A percentile compares a stretch with the other conserved stretches of the same genome.
phyloP scores from a whole-genome alignment of 2,113 vertebrate genomes.

The Lipotes vexillifer region DNA sequence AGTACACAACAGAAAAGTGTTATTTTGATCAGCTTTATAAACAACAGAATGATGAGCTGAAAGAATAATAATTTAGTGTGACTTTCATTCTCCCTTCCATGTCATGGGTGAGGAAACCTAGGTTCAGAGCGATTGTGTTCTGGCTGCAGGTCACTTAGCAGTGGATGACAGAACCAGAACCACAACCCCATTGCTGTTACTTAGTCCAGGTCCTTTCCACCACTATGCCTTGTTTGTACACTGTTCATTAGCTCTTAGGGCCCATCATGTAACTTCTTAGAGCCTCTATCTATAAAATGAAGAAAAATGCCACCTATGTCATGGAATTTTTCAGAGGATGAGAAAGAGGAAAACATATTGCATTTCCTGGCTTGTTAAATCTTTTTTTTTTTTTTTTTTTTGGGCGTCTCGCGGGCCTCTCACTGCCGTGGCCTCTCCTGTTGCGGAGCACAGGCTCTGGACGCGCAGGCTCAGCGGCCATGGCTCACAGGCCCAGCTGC shows the following conservation, averaged over 20 bases:
- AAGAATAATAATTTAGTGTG: constrained; percentile 10
- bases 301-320: not conserved
- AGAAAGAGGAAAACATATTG: not conserved
- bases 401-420: no score
- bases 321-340: not conserved
- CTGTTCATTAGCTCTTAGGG: not conserved
- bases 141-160: not conserved
- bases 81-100: not conserved
- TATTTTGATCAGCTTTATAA: not conserved
- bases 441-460: no score
- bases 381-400: no score
- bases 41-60: not conserved
- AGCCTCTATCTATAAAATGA: not conserved
- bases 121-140: not conserved
- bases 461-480: no score
- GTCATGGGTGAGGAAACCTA: not conserved
- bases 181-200: not conserved
- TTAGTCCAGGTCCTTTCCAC: not conserved
- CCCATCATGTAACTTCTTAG: not conserved
- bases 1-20: not conserved
- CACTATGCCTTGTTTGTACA: not conserved
- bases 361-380: not conserved
- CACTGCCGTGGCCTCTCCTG: no score
- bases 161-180: not conserved
- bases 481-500: no score